Percentiles rank a stretch among this genome's conserved stretches.
Conservation (phyloP, 2,797 vertebrate genomes). For the Macropus fuliginosus region DNA sequence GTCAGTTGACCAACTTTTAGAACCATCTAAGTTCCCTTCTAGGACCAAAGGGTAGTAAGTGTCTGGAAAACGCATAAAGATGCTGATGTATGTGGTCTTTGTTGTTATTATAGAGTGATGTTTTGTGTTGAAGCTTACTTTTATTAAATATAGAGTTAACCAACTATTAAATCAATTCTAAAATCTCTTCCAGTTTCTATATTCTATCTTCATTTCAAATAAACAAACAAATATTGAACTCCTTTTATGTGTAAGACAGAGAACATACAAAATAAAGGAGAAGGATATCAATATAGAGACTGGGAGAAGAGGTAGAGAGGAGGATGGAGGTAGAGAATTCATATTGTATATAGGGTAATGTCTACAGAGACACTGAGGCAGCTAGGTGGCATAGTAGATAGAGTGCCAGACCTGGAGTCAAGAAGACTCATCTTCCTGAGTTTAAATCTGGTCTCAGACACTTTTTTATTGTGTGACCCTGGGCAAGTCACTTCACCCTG, state of each 20-base stretch:
- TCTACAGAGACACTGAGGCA: neutral
- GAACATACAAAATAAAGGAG: neutral
- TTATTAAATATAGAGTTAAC: neutral
- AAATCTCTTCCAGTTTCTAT: neutral
- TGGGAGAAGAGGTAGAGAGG: neutral
- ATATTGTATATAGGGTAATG: neutral
- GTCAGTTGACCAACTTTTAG: neutral
- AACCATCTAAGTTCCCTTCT: neutral
- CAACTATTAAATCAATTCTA: neutral
- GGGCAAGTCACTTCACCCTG: neutral
- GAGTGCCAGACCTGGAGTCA: neutral
- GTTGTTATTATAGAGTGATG: neutral
- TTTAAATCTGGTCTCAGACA: neutral
- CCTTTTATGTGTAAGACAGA: neutral
- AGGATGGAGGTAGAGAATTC: no score
- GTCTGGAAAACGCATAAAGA: neutral
- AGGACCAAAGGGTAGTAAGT: neutral
- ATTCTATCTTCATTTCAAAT: neutral
- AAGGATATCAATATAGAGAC: neutral
- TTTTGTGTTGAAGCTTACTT: neutral
- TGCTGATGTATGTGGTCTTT: neutral
- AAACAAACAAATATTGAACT: neutral
- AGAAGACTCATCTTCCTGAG: neutral
- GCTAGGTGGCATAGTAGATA: neutral
- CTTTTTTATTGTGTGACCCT: neutral